phyloP scores from a whole-genome alignment of 2,888 invertebrate species.

The Napeogenes inachia region DNA sequence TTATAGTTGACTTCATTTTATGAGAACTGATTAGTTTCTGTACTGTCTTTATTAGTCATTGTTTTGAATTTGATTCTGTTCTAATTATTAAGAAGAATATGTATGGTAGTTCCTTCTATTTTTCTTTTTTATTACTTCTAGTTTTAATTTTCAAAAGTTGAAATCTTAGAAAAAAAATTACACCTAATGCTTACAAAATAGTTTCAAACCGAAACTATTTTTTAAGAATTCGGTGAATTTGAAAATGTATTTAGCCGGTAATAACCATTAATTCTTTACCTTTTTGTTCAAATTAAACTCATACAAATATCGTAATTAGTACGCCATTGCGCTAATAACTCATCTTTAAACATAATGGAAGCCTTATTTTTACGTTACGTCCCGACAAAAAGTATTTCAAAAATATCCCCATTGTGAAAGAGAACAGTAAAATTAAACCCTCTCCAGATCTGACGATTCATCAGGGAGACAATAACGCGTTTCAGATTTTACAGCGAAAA shows the following conservation, averaged over 20 bases:
- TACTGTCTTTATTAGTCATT: slow-evolving; percentile 10
- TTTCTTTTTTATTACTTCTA: neutral
- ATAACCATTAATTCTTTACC: neutral
- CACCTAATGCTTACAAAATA: no score
- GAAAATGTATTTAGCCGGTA: no score
- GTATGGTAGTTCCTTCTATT: neutral
- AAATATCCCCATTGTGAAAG: slow-evolving; percentile 14
- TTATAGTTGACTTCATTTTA: slow-evolving; percentile 58
- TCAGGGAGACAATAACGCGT: slow-evolving; percentile 36
- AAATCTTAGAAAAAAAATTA: no score
- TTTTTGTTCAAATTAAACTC: neutral
- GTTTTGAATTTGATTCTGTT: neutral
- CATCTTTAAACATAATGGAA: neutral
- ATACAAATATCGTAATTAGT: neutral
- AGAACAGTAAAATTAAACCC: slow-evolving; percentile 27
- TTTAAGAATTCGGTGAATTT: no score
- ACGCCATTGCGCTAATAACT: neutral
- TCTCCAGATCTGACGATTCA: slow-evolving; percentile 33
- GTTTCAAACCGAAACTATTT: no score
- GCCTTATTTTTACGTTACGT: neutral
- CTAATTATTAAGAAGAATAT: neutral
- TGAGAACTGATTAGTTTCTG: slow-evolving; percentile 47
- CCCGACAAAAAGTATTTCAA: slow-evolving; percentile 5
- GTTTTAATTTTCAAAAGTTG: no score
- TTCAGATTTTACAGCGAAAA: slow-evolving; percentile 42